Conservation (phyloP, 2,113 vertebrate genomes). For the human region GRCh38 chr15:64963501-64964000, state of each 20-base stretch:
- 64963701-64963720: conserved; percentile 94
- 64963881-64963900: too few relatives aligned
- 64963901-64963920: too few relatives aligned
- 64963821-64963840: too few relatives aligned
- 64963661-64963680: conserved; percentile 93
- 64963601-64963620: not conserved
- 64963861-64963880: too few relatives aligned
- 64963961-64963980: too few relatives aligned
- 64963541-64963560: conserved; percentile 42
- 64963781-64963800: too few relatives aligned
- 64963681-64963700: conserved; percentile 96
- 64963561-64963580: conserved; percentile 51
- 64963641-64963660: conserved; percentile 88
- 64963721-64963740: conserved; percentile 97
- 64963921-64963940: too few relatives aligned
- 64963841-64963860: too few relatives aligned
- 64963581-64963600: not conserved
- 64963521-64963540: not conserved
- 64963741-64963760: not conserved
- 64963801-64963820: too few relatives aligned
- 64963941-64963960: too few relatives aligned
- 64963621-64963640: conserved; percentile 84
- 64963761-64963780: too few relatives aligned
- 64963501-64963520: conserved; percentile 73
- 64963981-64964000: too few relatives aligned